phyloP scores from a whole-genome alignment of 2,113 vertebrate genomes.

The Entosphenus tridentatus region DNA sequence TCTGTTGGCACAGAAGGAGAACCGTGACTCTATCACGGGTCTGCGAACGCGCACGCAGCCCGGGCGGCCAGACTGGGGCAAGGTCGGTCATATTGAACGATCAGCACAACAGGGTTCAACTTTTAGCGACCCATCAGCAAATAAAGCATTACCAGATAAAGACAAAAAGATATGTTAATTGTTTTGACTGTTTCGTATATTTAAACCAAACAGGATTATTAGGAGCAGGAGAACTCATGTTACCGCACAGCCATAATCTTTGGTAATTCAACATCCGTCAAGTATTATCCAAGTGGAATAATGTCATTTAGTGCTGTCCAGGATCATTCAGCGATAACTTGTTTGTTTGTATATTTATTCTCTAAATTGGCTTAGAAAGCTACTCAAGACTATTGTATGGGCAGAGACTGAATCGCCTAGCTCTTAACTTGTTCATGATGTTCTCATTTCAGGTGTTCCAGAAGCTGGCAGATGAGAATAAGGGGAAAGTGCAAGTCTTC shows the following conservation, averaged over 20 bases:
- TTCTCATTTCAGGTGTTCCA: conserved; percentile 32
- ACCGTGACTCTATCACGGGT: conserved; percentile 47
- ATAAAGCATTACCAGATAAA: not conserved
- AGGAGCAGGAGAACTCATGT: too few species aligned
- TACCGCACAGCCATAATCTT: too few species aligned
- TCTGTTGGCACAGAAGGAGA: conserved; percentile 47
- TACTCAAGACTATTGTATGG: not conserved
- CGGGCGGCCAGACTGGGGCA: conserved; percentile 40
- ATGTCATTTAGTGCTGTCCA: too few species aligned
- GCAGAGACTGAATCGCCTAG: not conserved
- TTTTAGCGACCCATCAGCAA: not conserved
- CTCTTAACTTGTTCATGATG: not conserved
- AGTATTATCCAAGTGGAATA: too few species aligned
- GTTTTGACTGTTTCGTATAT: not conserved
- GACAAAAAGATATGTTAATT: not conserved
- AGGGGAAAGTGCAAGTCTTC: conserved; percentile 49
- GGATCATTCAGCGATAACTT: too few species aligned
- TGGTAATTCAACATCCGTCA: too few species aligned
- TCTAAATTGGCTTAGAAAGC: too few species aligned
- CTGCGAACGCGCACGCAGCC: conserved; percentile 48
- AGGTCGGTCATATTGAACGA: conserved; percentile 21
- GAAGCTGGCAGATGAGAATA: conserved; percentile 38
- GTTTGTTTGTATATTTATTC: too few species aligned
- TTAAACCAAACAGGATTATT: too few species aligned
- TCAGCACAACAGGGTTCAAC: not conserved